Evolutionary conservation across 2,113 vertebrate genomes (phyloP), one percentile per base, ranked within the genome.

Genomic region (Pachycephala philippinensis): DNA sequence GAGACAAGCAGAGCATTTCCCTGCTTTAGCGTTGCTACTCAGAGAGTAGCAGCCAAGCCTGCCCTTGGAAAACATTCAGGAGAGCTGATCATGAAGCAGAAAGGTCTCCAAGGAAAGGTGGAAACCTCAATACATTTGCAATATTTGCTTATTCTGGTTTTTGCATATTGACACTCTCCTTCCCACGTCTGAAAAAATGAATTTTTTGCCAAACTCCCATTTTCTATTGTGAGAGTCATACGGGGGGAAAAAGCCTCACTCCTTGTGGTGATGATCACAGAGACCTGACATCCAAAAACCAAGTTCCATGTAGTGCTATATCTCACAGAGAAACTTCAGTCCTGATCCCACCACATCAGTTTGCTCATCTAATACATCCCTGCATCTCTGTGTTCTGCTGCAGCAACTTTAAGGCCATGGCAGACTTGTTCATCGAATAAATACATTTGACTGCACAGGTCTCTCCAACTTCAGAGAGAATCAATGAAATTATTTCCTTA

Each of bases 401-500:
- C 65, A 77, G 28, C 70, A 79, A 72, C 88, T 79, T 76, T n/a
- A 82, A 95, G 83, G 31, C 60, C 26, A 30, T 4, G 27, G 16
- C 16, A 75, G 54, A 13, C 49, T 68, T 94, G 23, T 71, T 95
- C 87, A 91, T 87, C 13, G 4, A 96, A 96, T 61, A 94, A 95
- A 96, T 26, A 65, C 75, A n/a, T 89, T 65, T 91, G 76, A 81
- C 47, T 90, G 76, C 87, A 89, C 24, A 35, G 39, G 21, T 40
- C 6, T 89, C 69, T 54, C n/a, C 66, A 78, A 27, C 76, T 95
- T 95, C 88, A 94, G 89, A 94, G 90, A 92, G n/a, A 40, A 97
- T 94, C 33, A 60, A 94, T 94, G 54, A 86, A 96, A 95, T 61
- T 90, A 28, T 94, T 97, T 94, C 92, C 79, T 86, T 71, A 49